phyloP scores from a whole-genome alignment of 2,797 vertebrate genomes.

The Lateolabrax maculatus region DNA sequence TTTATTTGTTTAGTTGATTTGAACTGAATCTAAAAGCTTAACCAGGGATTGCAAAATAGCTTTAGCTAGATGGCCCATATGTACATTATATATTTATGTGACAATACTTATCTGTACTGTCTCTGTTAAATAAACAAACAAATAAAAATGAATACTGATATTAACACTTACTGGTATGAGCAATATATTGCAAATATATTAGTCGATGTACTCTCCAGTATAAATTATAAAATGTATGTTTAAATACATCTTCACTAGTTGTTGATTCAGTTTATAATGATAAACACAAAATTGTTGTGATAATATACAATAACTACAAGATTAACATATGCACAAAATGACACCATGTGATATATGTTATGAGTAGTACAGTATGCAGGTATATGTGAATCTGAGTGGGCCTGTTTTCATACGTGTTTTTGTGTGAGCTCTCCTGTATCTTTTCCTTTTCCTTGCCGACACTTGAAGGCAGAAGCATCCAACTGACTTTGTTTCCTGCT shows the following conservation, averaged over 20 bases:
- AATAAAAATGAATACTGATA: background rate
- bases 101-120: background rate
- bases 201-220: background rate
- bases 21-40: background rate
- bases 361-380: background rate
- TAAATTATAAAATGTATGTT: background rate
- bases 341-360: background rate
- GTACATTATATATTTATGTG: background rate
- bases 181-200: background rate
- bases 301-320: background rate
- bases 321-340: background rate
- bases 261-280: background rate
- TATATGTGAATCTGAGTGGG: background rate
- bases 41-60: background rate
- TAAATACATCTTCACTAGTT: background rate
- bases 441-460: slow-evolving; percentile 55
- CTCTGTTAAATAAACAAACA: background rate
- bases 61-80: background rate
- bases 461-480: slow-evolving; percentile 44
- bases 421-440: slow-evolving; percentile 33
- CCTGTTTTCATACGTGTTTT: slow-evolving; percentile 23
- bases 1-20: background rate
- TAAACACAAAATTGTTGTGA: background rate
- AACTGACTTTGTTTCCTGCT: slow-evolving; percentile 74
- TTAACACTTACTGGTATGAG: background rate